Conservation (phyloP, 2,797 vertebrate species). For the Urophycis tenuis region DNA sequence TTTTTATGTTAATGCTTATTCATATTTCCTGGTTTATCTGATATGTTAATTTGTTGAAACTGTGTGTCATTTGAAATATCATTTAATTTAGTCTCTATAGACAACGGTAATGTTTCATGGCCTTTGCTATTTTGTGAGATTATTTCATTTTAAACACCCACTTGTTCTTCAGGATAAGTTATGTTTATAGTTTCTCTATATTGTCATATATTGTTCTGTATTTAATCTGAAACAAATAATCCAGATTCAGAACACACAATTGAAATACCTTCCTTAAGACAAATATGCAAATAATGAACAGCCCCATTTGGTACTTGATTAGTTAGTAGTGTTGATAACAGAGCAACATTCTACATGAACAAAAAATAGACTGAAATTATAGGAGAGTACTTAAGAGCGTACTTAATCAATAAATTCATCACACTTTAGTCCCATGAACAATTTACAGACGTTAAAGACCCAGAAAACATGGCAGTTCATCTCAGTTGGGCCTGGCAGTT, state of each 20-base stretch:
- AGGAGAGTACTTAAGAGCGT: too few relatives aligned
- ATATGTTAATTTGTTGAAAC: too few relatives aligned
- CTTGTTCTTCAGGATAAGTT: not conserved
- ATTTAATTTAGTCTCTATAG: too few relatives aligned
- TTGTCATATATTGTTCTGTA: not conserved
- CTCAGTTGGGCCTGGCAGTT: not conserved
- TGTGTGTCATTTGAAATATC: too few relatives aligned
- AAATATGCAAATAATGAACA: not conserved
- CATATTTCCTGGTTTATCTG: too few relatives aligned
- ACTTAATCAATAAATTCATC: too few relatives aligned
- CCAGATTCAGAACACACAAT: not conserved
- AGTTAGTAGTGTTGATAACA: too few relatives aligned
- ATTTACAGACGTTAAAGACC: not conserved
- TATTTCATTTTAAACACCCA: not conserved
- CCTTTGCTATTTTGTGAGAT: not conserved
- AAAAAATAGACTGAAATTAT: not conserved
- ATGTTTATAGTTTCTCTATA: not conserved
- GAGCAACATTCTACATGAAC: too few relatives aligned
- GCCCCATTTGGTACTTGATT: not conserved
- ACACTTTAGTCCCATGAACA: not conserved
- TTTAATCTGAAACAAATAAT: not conserved
- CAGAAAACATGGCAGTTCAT: not conserved
- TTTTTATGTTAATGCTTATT: too few relatives aligned
- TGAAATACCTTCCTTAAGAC: not conserved
- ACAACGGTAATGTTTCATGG: not conserved